Evolutionary conservation across 1,140 invertebrate genomes (phyloP).

Genomic region (Drosophila pseudoananassae): DNA sequence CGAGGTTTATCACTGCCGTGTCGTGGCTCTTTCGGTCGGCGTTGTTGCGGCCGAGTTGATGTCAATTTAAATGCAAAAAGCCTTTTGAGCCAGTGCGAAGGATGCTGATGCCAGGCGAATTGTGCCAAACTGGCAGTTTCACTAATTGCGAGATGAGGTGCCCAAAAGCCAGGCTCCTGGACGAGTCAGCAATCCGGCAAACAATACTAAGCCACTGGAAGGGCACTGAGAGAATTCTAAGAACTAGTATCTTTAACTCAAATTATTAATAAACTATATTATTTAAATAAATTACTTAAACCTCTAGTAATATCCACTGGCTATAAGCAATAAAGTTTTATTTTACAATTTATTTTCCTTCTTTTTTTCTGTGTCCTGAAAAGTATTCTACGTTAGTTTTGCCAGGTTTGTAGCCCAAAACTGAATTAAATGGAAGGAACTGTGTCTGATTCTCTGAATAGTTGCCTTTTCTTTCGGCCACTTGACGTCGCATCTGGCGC

Average conservation of each 20-base stretch:
- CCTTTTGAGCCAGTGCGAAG: conserved; percentile 55
- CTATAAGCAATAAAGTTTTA: neutral
- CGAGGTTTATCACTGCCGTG: conserved; percentile 43
- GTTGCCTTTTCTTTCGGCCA: conserved; percentile 23
- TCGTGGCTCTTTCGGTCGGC: conserved; percentile 11
- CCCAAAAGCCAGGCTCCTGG: conserved; percentile 20
- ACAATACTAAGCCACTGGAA: conserved; percentile 59
- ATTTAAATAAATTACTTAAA: no score
- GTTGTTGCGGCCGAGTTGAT: conserved; percentile 31
- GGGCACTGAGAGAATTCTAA: conserved; percentile 1
- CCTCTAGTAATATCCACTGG: no score
- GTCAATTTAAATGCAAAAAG: conserved; percentile 78
- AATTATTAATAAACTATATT: no score
- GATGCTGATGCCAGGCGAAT: conserved; percentile 39
- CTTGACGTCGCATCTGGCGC: conserved; percentile 42
- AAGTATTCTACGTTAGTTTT: conserved; percentile 67
- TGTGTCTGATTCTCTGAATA: conserved; percentile 25
- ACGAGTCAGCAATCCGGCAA: conserved; percentile 29
- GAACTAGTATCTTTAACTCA: no score
- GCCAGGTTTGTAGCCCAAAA: conserved; percentile 46
- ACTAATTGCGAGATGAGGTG: conserved; percentile 58
- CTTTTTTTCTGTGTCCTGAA: conserved; percentile 6
- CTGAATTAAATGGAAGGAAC: conserved; percentile 66
- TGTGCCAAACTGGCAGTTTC: conserved; percentile 70
- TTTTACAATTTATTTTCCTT: neutral